Evolutionary conservation across 2,888 invertebrate species (phyloP).

Genomic region (Xylophagus ater): DNA sequence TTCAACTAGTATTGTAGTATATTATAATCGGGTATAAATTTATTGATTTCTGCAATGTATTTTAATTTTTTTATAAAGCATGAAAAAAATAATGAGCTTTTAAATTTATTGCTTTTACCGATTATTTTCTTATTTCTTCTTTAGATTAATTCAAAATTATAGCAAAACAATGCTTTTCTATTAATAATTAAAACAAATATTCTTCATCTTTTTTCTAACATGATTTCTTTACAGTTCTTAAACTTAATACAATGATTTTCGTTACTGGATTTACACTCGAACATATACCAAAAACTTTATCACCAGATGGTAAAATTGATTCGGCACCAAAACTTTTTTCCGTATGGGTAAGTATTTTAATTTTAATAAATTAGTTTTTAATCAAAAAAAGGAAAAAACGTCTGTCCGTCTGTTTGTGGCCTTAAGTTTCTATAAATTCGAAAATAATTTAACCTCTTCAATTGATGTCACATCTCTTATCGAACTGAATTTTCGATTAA

Average conservation of each 20-base stretch:
- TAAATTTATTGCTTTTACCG: not conserved
- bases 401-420: too few relatives aligned
- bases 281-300: conserved; percentile 72
- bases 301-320: conserved; percentile 75
- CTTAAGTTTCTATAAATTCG: too few relatives aligned
- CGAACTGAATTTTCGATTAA: too few relatives aligned
- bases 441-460: too few relatives aligned
- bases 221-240: conserved; percentile 55
- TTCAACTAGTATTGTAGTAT: too few relatives aligned
- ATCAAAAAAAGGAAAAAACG: too few relatives aligned
- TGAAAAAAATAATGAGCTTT: not conserved
- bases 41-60: not conserved
- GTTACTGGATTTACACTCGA: conserved; percentile 81
- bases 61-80: not conserved
- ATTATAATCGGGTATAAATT: too few relatives aligned
- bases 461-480: too few relatives aligned
- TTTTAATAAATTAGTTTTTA: too few relatives aligned
- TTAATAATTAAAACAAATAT: too few relatives aligned
- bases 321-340: conserved; percentile 87
- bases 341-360: conserved; percentile 51
- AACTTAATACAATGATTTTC: conserved; percentile 61
- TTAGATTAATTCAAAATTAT: too few relatives aligned
- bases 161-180: too few relatives aligned
- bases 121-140: not conserved
- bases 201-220: conserved; percentile 7